Evolutionary conservation across 2,113 vertebrate genomes (phyloP), one percentile per base, ranked within the genome.

Genomic region (Rhineura floridana): DNA sequence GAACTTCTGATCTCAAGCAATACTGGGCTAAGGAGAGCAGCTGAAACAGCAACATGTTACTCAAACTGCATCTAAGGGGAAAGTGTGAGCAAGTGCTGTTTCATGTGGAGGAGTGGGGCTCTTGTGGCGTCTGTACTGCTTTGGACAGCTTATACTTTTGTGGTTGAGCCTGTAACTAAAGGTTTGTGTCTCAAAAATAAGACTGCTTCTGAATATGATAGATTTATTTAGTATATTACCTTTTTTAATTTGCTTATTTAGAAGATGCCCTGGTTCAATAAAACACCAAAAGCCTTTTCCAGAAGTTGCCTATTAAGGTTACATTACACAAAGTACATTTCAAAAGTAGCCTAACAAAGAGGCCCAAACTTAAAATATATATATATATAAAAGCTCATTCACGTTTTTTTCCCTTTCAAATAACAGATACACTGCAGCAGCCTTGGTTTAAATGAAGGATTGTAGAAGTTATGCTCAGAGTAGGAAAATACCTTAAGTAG

Each of bases 221-320:
- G 12, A 48, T 12, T 44, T 75, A 13, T 39, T 55, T 44, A 30
- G 50, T 75, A 2, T 8, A 21, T 62, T 59, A 44, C 4, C 36
- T 23, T 55, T 30, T 39, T 73, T 42, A 39, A 55, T 33, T 8
- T 42, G 36, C 36, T 59, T 36, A 39, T 59, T 55, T 83, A 48
- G n/a, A 73, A 25, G 23, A 23, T 36, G 30, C 36, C 7, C 1
- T 84, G 50, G 0, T 25, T 50, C 42, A 83, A 83, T 52, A 36
- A 83, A 83, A 4, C 67, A 82, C n/a, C 44, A 85, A 1, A 0
- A 12, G 63, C 7, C 75, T 69, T 90, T 77, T 52, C 46, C 73
- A 91, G 76, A 48, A 42, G 84, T 78, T 91, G 59, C 0, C 46
- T 80, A 8, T 75, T 75, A 52, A 73, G 55, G 6, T 65, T 86